Percentiles rank a stretch among this genome's conserved stretches.
Evolutionary conservation across 1,140 invertebrate genomes (phyloP).

Genomic region (Drosophila littoralis): DNA sequence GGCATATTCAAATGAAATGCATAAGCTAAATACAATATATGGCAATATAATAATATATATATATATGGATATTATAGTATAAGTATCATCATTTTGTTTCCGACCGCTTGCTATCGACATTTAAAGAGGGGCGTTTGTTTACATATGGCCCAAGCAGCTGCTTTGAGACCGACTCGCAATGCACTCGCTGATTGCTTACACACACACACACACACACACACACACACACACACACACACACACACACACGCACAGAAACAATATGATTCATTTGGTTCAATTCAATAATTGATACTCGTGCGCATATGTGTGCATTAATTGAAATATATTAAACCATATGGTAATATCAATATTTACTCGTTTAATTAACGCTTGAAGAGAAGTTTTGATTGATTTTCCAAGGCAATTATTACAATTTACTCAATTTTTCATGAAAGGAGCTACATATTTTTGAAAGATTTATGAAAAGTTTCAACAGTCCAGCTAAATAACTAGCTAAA

Average conservation of each 20-base stretch:
- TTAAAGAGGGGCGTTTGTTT: conserved; percentile 39
- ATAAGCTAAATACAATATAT: not conserved
- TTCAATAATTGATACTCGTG: conserved; percentile 27
- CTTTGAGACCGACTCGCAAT: conserved; percentile 25
- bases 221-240: not conserved
- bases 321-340: conserved; percentile 16
- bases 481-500: no score
- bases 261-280: conserved; percentile 27
- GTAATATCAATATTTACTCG: not conserved
- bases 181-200: conserved; percentile 16
- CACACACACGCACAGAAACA: not conserved
- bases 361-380: conserved; percentile 3
- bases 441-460: no score
- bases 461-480: no score
- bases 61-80: conserved; percentile 3
- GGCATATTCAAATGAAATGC: not conserved
- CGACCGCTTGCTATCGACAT: conserved; percentile 12
- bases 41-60: not conserved
- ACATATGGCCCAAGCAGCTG: conserved; percentile 27
- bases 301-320: conserved; percentile 14
- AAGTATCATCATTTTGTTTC: conserved; percentile 4
- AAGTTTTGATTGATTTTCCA: not conserved
- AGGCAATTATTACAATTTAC: not conserved
- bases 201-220: conserved; percentile 5
- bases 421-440: no score